Base-by-base conservation (phyloP, 2,113 vertebrate genomes). In the Laticauda colubrina region DNA sequence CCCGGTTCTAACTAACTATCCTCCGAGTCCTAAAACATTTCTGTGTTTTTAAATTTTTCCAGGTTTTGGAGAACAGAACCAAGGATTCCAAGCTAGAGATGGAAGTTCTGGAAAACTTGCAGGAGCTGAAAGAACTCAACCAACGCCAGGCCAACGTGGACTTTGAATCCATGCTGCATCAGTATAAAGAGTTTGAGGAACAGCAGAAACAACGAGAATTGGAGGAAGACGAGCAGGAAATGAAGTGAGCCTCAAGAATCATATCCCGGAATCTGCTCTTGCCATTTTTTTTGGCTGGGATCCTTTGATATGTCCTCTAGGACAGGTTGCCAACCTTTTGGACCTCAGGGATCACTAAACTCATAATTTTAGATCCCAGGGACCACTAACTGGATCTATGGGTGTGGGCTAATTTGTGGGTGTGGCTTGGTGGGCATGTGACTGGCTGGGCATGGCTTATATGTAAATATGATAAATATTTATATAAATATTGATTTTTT, bases 31-130 rank as follows among this genome's bases (percentile, higher is more conserved):
- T 4, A 51, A 23, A 3, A 1, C 45, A 0, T 11, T 6, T 92
- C n/a, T 89, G 57, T 48, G 43, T 39, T 0, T n/a, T 26, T 23
- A 39, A 39, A 59, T 39, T 12, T 54, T 23, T 92, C 11, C 95
- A 99, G 99, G 99, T 99, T 86, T 96, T 99, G 95, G 99, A 99
- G 97, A 99, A 99, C 95, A 97, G 99, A 29, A 99, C 99, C 12
- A 99, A 99, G 93, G 99, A 99, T 96, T 99, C 99, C 3, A 99
- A 99, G 95, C 97, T 99, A 97, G 99, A 99, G 96, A 99, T 99
- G 99, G 99, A 99, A 95, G 98, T 99, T 15, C 96, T 99, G 97
- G 99, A 99, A 97, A 99, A 99, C 96, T 98, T 99, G 48, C 99
- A 99, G 97, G 99, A 99, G 96, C 97, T 99, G 94, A 99, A 99